phyloP scores from a whole-genome alignment of 2,888 invertebrate genomes.

The Camponotus fellah region DNA sequence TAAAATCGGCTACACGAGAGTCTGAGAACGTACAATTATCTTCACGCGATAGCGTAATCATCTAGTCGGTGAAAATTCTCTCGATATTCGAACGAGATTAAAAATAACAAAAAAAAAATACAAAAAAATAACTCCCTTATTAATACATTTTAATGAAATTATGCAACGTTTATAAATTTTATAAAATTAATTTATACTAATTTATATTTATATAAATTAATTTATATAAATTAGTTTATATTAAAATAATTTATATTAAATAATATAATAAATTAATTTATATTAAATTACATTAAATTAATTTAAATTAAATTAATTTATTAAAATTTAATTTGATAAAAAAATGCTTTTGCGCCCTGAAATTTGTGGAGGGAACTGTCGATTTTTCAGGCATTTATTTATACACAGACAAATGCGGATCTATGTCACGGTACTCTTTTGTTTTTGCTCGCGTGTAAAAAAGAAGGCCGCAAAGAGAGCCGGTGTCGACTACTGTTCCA shows the following conservation, averaged over 20 bases:
- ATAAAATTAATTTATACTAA: too few species aligned
- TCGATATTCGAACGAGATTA: neutral
- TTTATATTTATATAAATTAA: too few species aligned
- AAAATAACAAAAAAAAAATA: neutral
- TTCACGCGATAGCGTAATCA: neutral
- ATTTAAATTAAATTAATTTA: too few species aligned
- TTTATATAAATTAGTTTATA: too few species aligned
- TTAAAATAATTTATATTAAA: too few species aligned
- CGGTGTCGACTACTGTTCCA: neutral
- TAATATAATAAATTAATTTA: too few species aligned
- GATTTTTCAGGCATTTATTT: neutral
- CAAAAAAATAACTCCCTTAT: neutral
- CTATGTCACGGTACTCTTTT: neutral
- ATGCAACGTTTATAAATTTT: too few species aligned
- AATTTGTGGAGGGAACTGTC: neutral
- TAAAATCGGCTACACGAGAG: neutral
- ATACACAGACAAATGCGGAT: neutral
- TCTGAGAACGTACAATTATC: neutral
- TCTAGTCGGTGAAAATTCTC: neutral
- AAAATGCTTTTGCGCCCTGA: too few species aligned
- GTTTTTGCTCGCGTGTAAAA: neutral
- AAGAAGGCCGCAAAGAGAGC: neutral
- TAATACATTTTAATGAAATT: neutral
- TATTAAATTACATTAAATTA: too few species aligned
- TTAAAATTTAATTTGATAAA: too few species aligned